Percentiles rank a stretch among this genome's conserved stretches.
Conservation (phyloP, 2,888 invertebrate genomes). For the Conomelus anceps region DNA sequence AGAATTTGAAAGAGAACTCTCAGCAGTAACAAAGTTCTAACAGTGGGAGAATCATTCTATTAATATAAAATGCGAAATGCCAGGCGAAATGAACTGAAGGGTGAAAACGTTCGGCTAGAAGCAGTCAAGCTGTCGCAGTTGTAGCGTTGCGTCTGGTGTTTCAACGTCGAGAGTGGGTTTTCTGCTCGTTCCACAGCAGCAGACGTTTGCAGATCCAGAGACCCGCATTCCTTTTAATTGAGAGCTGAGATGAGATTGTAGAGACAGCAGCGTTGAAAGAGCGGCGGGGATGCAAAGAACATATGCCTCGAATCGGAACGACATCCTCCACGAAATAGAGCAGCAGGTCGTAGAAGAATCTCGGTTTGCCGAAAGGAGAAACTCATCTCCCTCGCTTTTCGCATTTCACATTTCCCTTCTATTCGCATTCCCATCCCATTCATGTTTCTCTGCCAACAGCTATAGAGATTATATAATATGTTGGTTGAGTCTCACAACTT, state of each 20-base stretch:
- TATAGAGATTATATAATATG: background rate
- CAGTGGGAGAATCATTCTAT: background rate
- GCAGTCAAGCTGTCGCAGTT: background rate
- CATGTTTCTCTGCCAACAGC: background rate
- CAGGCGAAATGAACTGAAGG: background rate
- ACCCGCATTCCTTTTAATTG: background rate
- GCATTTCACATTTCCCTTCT: no score
- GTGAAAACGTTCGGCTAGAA: background rate
- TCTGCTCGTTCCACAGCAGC: no score
- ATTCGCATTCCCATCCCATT: background rate
- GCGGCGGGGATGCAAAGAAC: background rate
- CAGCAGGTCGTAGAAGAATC: background rate
- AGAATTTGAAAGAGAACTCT: background rate
- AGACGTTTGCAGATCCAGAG: background rate
- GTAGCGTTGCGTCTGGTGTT: background rate
- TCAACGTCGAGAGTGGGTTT: background rate
- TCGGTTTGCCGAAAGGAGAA: background rate
- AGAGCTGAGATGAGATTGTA: background rate
- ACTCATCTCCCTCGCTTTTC: background rate
- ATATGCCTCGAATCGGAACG: background rate
- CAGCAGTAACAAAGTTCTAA: background rate
- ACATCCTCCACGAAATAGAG: background rate
- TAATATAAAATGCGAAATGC: background rate
- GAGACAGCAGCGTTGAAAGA: background rate
- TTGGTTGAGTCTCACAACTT: background rate